Percentiles rank a stretch among this genome's conserved stretches.
phyloP scores from a whole-genome alignment of 1,140 invertebrate species.

The Oedothorax gibbosus region DNA sequence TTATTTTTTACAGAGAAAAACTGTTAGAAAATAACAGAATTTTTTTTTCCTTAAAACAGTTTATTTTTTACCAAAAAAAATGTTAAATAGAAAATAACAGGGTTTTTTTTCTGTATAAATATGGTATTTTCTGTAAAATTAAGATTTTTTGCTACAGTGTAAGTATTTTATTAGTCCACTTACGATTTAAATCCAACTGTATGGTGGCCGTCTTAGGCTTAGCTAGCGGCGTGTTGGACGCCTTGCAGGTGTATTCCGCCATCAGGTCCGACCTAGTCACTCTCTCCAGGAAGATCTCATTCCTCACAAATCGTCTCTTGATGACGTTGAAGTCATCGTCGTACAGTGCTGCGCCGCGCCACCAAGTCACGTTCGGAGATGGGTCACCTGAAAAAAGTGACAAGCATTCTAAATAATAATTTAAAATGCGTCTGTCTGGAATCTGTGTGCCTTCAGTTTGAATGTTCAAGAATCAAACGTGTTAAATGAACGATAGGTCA shows the following conservation, averaged over 20 bases:
- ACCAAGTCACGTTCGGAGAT: constrained; percentile 83
- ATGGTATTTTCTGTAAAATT: too few relatives aligned
- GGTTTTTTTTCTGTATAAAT: too few relatives aligned
- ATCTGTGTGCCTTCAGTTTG: too few relatives aligned
- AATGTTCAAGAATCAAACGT: too few relatives aligned
- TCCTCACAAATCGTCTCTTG: constrained; percentile 78
- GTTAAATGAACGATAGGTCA: too few relatives aligned
- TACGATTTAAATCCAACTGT: constrained; percentile 75
- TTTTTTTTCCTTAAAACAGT: too few relatives aligned
- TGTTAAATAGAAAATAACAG: too few relatives aligned
- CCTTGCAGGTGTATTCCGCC: constrained; percentile 80
- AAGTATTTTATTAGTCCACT: constrained; percentile 49
- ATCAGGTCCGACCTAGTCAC: constrained; percentile 83
- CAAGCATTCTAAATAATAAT: neutral
- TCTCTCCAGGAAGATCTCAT: constrained; percentile 80
- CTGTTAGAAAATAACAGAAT: too few relatives aligned
- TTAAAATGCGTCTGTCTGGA: too few relatives aligned
- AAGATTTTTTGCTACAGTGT: too few relatives aligned
- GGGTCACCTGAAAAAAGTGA: constrained; percentile 77
- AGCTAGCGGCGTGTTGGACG: constrained; percentile 71
- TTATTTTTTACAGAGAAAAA: too few relatives aligned
- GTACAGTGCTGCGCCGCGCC: constrained; percentile 82
- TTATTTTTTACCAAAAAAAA: too few relatives aligned
- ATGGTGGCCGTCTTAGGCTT: constrained; percentile 82
- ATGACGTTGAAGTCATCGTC: constrained; percentile 82